Evolutionary conservation across 2,888 invertebrate species (phyloP), one percentile per base, ranked within the genome.

Genomic region (Coelinius sp.): DNA sequence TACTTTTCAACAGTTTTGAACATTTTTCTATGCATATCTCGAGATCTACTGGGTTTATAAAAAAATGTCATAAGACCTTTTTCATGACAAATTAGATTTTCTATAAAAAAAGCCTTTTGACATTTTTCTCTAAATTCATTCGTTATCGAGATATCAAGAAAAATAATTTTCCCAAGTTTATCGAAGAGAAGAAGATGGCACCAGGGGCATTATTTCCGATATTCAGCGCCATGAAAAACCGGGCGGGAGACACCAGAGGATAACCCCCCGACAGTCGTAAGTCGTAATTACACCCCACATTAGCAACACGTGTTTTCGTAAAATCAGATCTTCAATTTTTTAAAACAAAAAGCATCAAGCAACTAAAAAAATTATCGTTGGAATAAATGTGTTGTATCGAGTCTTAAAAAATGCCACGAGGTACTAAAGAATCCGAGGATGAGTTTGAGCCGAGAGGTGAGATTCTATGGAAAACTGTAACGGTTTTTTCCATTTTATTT

Each of bases 371-470:
- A 7, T 27, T 17, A n/a, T 20, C 22, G n/a, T 38, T 38, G 1
- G 8, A 14, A 38, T 53, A n/a, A 41, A 31, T 41, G 27, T 14
- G 46, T 20, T 49, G 3, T 1, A 49, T 20, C 8, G 46, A 49
- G 22, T 3, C 4, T 49, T 49, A 17, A 17, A 77, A 63, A 70
- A 83, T 83, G 82, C 76, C 79, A 38, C 82, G 79, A 20, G 73
- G 73, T 20, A 14, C 14, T 10, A 81, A 71, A 74, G 79, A 80
- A 20, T 80, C 80, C 0, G 82, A 82, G 3, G 81, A 82, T 0
- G 82, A 82, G 0, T 3, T 25, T 1, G 82, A 81, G 25, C 10
- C 14, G 0, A 83, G 76, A 25, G 80, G 82, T 83, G 72, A 22
- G 78, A 78, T 35, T 69, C 71, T 49, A 41, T 41, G 64, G 27